Evolutionary conservation across 2,113 vertebrate species (phyloP).

Genomic region (Sturnus vulgaris): DNA sequence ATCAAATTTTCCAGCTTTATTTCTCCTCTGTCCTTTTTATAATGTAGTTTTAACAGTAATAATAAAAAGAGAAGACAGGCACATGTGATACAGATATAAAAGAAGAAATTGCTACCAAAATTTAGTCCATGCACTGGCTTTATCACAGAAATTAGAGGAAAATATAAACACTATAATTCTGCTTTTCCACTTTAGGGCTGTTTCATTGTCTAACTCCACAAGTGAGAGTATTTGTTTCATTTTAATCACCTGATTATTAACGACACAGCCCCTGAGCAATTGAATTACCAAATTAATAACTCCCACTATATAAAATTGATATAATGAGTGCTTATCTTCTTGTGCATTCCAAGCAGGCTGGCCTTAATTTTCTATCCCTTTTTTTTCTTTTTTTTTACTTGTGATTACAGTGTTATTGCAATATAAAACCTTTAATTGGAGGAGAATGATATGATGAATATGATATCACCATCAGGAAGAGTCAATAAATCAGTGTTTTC

Average conservation of each 20-base stretch:
- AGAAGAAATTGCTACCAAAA: background rate
- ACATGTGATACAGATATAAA: background rate
- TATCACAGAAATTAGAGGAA: background rate
- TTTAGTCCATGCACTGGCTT: background rate
- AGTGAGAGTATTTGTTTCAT: background rate
- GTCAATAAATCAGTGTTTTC: background rate
- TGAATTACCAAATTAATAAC: background rate
- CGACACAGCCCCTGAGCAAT: background rate
- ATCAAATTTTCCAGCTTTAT: background rate
- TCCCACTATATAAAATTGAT: background rate
- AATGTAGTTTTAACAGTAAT: background rate
- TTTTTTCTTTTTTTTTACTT: accelerated
- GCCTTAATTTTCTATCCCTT: background rate
- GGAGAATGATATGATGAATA: background rate
- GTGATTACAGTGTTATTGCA: background rate
- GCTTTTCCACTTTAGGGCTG: background rate
- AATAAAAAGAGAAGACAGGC: background rate
- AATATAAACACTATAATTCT: background rate
- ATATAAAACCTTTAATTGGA: background rate
- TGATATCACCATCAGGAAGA: background rate
- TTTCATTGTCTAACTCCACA: background rate
- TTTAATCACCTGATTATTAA: background rate
- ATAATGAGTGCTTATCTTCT: background rate
- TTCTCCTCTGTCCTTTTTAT: background rate
- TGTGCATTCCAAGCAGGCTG: background rate